A percentile compares a stretch with the other conserved stretches of the same genome.
These are phyloP conservation scores for Jacana jacana DNA, from an alignment of 2,113 vertebrate species.

Conservation along the genomic window DNA sequence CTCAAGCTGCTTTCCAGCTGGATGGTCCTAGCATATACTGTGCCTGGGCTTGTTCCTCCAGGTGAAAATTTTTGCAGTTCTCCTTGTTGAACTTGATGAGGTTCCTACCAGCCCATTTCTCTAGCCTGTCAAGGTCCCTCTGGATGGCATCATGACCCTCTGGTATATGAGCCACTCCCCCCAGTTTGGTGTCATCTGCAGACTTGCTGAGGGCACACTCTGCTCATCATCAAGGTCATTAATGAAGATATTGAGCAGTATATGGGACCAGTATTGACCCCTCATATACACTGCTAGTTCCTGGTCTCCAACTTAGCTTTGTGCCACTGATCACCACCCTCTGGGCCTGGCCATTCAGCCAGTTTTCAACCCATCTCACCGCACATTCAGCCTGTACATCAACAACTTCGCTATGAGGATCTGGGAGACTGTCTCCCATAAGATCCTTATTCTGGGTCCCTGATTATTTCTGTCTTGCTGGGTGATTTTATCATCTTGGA, in stretches of 20 bases:
- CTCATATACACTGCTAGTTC: neutral
- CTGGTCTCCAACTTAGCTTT: neutral
- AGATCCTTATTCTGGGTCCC: neutral
- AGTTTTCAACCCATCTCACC: neutral
- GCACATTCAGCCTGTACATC: neutral
- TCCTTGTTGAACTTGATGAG: neutral
- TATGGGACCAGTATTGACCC: neutral
- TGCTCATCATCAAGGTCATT: neutral
- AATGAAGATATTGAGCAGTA: neutral
- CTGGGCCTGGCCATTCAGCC: neutral
- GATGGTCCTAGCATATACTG: neutral
- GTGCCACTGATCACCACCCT: neutral
- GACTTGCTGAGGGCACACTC: neutral
- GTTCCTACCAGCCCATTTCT: neutral
- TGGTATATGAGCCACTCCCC: neutral
- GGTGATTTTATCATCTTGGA: neutral
- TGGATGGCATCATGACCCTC: neutral
- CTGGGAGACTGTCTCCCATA: neutral
- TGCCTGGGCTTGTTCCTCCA: neutral
- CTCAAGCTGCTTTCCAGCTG: neutral
- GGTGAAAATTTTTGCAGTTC: neutral
- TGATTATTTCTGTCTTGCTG: neutral
- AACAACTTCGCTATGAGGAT: neutral
- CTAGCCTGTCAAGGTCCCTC: neutral
- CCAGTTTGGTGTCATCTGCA: neutral